phyloP scores from a whole-genome alignment of 2,797 vertebrate species.

The Sebastes aleutianus region DNA sequence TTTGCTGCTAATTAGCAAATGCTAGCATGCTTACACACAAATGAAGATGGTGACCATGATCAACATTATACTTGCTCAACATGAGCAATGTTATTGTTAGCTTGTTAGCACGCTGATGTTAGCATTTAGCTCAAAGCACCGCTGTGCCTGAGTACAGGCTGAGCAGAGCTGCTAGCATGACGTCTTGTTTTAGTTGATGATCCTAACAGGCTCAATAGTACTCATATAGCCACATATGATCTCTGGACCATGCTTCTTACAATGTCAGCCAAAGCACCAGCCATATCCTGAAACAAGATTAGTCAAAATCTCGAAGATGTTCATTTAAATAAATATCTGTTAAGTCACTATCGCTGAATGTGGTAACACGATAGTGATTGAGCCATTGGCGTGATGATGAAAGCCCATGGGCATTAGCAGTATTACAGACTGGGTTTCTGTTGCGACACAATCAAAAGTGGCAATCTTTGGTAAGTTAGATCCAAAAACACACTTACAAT shows the following conservation, averaged over 20 bases:
- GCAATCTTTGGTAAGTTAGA: neutral
- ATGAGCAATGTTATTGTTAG: neutral
- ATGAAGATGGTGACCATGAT: neutral
- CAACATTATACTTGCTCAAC: neutral
- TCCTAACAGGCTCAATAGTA: neutral
- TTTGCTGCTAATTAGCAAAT: neutral
- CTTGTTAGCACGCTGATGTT: neutral
- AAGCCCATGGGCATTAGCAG: too few relatives aligned
- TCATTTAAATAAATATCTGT: too few relatives aligned
- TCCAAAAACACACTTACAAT: neutral
- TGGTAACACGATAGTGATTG: too few relatives aligned
- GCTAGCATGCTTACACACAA: neutral
- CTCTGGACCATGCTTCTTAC: neutral
- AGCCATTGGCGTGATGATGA: too few relatives aligned
- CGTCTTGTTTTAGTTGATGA: neutral
- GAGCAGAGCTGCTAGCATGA: neutral
- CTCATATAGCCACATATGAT: neutral
- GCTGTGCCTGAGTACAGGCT: neutral
- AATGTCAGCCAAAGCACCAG: neutral
- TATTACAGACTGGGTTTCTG: too few relatives aligned
- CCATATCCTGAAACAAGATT: neutral
- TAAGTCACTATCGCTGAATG: too few relatives aligned
- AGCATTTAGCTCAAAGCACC: neutral
- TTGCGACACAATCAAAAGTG: too few relatives aligned
- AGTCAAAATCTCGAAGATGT: too few relatives aligned